These are phyloP conservation scores for Lasioglossum vierecki DNA, from an alignment of 2,888 invertebrate species.

Conservation along the genomic window DNA sequence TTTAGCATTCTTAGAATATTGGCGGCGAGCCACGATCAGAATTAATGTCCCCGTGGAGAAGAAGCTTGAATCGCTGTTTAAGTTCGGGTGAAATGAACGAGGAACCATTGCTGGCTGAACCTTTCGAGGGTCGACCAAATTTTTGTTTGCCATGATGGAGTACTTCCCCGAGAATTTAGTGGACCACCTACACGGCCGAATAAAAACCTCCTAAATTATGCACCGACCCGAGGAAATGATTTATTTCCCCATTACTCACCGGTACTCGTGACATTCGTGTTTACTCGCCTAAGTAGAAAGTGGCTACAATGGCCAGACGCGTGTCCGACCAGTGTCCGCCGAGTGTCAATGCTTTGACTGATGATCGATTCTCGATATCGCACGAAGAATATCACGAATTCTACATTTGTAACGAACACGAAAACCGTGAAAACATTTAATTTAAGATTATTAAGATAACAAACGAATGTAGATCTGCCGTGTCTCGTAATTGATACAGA, in stretches of 20 bases:
- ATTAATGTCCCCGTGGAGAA: background rate
- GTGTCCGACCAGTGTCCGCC: background rate
- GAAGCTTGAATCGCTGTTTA: background rate
- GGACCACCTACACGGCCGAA: background rate
- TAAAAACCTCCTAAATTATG: background rate
- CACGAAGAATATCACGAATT: background rate
- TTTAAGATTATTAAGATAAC: background rate
- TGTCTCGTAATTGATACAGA: background rate
- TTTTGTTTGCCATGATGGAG: background rate
- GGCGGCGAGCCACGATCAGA: background rate
- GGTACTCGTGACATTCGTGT: background rate
- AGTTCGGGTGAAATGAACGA: background rate
- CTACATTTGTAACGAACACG: background rate
- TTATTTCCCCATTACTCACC: background rate
- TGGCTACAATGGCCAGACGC: background rate
- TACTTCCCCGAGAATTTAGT: background rate
- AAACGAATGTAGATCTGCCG: background rate
- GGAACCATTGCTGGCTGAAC: background rate
- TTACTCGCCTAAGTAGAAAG: background rate
- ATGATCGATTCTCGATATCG: background rate
- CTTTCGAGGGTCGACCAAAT: background rate
- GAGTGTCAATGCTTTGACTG: background rate
- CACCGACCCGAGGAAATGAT: background rate
- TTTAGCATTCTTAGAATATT: constrained; percentile 13
- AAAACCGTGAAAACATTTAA: background rate